Evolutionary conservation across 2,888 invertebrate genomes (phyloP), one percentile per base, ranked within the genome.

Genomic region (Craniophora ligustri): DNA sequence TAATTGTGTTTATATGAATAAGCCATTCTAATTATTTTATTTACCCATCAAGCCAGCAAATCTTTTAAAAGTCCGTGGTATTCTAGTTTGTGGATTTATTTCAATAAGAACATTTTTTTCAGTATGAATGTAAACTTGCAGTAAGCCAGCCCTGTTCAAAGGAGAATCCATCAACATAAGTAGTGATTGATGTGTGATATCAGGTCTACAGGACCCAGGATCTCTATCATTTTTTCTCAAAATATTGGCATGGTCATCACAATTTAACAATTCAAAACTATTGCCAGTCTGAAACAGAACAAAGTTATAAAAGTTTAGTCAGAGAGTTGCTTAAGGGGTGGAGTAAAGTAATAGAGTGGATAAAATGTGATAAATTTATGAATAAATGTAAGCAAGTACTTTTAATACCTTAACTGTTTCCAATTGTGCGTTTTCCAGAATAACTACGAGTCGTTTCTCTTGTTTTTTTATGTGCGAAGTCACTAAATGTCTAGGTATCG

Each of bases 131-230:
- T 98, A 98, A 2, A 99, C 98, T 95, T 99, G 99, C n/a, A 99
- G 91, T 13, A 98, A 93, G 0, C 98, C 99, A 35, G 99, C 98
- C 75, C 99, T 94, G 86, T 99, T 99, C 32, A 99, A 90, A 0
- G 99, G 99, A 59, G 99, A 99, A 86, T 99, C 99, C 94, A 99
- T 96, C 39, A 99, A 94, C 99, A 99, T 99, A 0, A 99, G 93
- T 11, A 99, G 94, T 84, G 99, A 99, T 87, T 99, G 99, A 87
- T 99, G 99, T 0, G 98, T 96, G 59, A 99, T 99, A 81, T 99
- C 99, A 0, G 99, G 99, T 21, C 99, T 94, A 79, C 98, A 98
- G 2, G 97, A 95, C 0, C 98, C 97, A 0, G 97, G 96, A 76
- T 98, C 98, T 55, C 98, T 94, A 72, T 97, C 96, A 84, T 97